A percentile compares a stretch with the other conserved stretches of the same genome.
Conservation (phyloP, 2,888 invertebrate genomes). For the Cosmorhoe ocellata region DNA sequence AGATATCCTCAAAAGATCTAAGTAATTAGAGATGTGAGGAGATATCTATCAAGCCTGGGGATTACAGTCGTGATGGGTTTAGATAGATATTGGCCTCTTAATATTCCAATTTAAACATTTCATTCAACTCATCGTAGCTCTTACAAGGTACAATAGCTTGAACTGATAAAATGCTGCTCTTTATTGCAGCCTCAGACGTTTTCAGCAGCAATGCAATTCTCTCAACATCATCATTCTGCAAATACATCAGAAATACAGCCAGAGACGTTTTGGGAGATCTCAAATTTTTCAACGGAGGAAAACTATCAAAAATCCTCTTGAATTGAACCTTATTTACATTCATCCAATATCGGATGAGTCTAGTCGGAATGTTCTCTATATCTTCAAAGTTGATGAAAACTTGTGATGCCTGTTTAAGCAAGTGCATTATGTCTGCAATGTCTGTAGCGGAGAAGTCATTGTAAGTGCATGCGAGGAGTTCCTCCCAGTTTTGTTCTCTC, state of each 20-base stretch:
- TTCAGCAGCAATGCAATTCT: conserved; percentile 8
- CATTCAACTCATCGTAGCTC: conserved; percentile 2
- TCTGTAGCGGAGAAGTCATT: conserved; percentile 6
- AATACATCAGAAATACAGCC: conserved; percentile 10
- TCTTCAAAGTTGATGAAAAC: conserved; percentile 9
- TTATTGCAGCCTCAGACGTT: not conserved
- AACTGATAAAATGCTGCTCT: not conserved
- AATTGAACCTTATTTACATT: conserved; percentile 16
- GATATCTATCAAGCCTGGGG: too few relatives aligned
- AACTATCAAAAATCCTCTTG: conserved; percentile 4
- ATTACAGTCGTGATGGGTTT: too few relatives aligned
- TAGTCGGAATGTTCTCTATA: conserved; percentile 11
- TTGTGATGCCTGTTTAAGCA: not conserved
- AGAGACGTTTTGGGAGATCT: conserved; percentile 9
- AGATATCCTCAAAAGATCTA: too few relatives aligned
- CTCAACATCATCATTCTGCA: conserved; percentile 7
- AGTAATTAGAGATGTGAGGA: too few relatives aligned
- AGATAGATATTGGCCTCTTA: too few relatives aligned
- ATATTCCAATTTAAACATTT: conserved; percentile 6
- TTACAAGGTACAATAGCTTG: not conserved
- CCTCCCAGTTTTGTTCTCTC: conserved; percentile 23
- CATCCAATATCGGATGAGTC: conserved; percentile 13
- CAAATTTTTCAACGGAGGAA: not conserved
- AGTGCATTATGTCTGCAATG: conserved; percentile 4
- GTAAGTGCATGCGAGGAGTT: not conserved